A percentile compares a stretch with the other conserved stretches of the same genome.
Conservation (phyloP, 2,888 invertebrate genomes). For the Hypolimnas misippus region DNA sequence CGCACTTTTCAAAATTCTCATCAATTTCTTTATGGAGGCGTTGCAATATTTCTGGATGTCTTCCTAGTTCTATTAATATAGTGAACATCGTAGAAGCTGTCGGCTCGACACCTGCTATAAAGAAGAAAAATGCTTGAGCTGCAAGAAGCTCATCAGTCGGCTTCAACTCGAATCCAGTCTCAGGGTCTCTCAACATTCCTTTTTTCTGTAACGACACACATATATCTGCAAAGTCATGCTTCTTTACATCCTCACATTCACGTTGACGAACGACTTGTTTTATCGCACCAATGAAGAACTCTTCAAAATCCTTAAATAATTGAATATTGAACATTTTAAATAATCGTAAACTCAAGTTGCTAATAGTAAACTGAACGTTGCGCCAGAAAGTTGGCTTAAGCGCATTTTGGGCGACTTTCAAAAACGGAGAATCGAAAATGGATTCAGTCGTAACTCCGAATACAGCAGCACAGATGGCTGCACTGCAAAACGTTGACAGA, state of each 20-base stretch:
- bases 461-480: conserved; percentile 55
- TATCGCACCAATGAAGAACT: conserved; percentile 62
- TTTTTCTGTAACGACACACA: conserved; percentile 60
- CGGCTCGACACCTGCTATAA: conserved; percentile 68
- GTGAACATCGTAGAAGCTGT: conserved; percentile 59
- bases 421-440: conserved; percentile 55
- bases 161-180: conserved; percentile 55
- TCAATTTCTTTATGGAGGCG: conserved; percentile 65
- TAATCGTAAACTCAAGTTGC: conserved; percentile 36
- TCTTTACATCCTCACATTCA: conserved; percentile 52
- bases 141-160: conserved; percentile 64
- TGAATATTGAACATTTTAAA: conserved; percentile 51
- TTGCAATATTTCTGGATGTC: conserved; percentile 56
- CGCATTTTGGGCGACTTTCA: conserved; percentile 44
- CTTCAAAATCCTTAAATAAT: conserved; percentile 55
- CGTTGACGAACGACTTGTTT: conserved; percentile 58
- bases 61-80: conserved; percentile 59
- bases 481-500: conserved; percentile 46
- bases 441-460: conserved; percentile 60
- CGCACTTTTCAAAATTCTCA: conserved; percentile 46
- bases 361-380: conserved; percentile 44
- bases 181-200: conserved; percentile 55
- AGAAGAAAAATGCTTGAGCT: conserved; percentile 69
- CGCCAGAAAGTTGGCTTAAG: conserved; percentile 32
- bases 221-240: conserved; percentile 64